phyloP scores from a whole-genome alignment of 2,888 invertebrate species.

The Melinaea marsaeus region DNA sequence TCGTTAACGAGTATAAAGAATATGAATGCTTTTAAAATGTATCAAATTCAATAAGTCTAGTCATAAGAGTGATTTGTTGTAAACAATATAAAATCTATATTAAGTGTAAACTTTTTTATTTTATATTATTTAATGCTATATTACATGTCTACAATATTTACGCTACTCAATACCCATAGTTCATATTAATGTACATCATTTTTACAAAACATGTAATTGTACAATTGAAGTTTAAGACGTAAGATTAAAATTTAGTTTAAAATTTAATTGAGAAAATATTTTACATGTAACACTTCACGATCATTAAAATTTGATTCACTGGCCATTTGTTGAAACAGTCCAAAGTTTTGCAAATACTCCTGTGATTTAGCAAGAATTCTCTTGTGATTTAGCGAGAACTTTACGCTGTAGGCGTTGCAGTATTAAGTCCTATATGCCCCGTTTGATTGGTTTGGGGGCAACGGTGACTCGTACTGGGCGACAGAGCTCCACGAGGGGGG shows the following conservation, averaged over 20 bases:
- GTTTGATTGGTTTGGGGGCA: slow-evolving; percentile 91
- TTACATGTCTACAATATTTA: no score
- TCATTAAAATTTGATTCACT: no score
- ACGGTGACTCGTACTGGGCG: slow-evolving; percentile 92
- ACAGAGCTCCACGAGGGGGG: slow-evolving; percentile 84
- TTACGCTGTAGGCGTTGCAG: slow-evolving; percentile 7
- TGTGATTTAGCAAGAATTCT: background rate
- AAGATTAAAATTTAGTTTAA: no score
- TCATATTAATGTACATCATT: no score
- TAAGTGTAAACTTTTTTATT: background rate
- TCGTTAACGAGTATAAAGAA: no score
- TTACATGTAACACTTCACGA: no score
- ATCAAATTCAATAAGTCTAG: background rate
- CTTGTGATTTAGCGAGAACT: background rate
- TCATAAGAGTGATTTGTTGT: background rate
- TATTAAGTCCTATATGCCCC: slow-evolving; percentile 77
- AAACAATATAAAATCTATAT: background rate
- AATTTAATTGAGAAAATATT: no score
- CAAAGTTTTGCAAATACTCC: no score
- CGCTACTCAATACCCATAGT: no score
- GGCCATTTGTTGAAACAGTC: no score
- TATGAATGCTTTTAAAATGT: background rate
- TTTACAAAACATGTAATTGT: no score
- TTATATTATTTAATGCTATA: background rate
- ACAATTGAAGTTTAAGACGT: no score